Base-by-base conservation (phyloP, 2,113 vertebrate species). In the Oenanthe melanoleuca region DNA sequence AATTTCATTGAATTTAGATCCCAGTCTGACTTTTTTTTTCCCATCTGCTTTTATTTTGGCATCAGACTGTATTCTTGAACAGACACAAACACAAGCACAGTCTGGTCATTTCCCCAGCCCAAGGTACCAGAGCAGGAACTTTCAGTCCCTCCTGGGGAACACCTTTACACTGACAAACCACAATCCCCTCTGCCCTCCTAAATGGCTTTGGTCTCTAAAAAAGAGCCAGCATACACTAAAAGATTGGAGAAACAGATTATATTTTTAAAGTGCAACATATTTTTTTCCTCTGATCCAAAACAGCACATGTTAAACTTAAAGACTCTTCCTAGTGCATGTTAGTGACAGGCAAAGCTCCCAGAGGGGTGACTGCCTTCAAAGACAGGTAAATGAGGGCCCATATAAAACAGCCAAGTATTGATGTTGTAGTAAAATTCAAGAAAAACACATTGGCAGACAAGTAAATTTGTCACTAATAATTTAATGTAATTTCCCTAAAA, bases 401-500 rank as follows among this genome's bases (percentile, higher is more conserved):
- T 97, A 98, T 98, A 98, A 98, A 98, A 98, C 97, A 98, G 97
- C 96, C 97, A 97, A 97, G 97, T 98, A 98, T 98, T 98, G 98
- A 98, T 98, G 98, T 98, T 98, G 98, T 98, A 98, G 97, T 98
- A 98, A 98, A 98, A 98, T 97, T 97, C 97, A 97, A 97, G 98
- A 98, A 98, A 98, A 98, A 98, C 98, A 98, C 98, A 98, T 98
- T 97, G 98, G 98, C 98, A 98, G 98, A 98, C 98, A 98, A 98
- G 98, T 98, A 98, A 98, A 98, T 98, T 98, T 98, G 98, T 98
- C 98, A 98, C 98, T 98, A 98, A 98, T 98, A 98, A 98, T 98
- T 98, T 98, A 98, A 98, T 98, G 97, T 98, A 98, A 98, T 98
- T 98, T 98, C 98, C 98, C 98, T 98, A 98, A 98, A 98, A 98